Evolutionary conservation across 2,797 vertebrate genomes (phyloP).

Genomic region (Megalops cyprinoides): DNA sequence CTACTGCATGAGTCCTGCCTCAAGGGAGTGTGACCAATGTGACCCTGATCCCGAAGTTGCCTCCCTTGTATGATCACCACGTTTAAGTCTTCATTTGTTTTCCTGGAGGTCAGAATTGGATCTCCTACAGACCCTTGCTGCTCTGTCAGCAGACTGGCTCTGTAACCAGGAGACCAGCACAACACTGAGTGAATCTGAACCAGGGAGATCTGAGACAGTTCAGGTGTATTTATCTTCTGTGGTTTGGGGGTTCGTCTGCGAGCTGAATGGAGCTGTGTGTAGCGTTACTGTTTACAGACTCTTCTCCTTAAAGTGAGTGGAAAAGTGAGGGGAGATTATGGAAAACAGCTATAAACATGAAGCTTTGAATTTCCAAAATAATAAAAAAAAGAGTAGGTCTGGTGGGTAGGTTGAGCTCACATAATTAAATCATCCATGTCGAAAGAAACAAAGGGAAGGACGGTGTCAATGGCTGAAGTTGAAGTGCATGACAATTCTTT

Average conservation of each 20-base stretch:
- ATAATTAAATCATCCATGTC: constrained; percentile 11
- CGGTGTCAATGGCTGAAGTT: neutral
- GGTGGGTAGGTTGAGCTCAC: neutral
- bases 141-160: constrained; percentile 33
- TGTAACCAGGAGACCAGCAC: constrained; percentile 44
- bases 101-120: neutral
- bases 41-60: neutral
- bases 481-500: neutral
- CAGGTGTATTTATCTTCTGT: constrained; percentile 58
- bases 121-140: no score
- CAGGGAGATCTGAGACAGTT: constrained; percentile 41
- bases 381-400: neutral
- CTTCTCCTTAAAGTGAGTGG: neutral
- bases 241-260: constrained; percentile 49
- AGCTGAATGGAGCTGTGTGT: neutral
- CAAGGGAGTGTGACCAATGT: neutral
- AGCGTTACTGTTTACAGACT: neutral
- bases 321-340: constrained; percentile 14
- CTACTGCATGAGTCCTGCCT: neutral
- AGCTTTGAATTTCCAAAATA: constrained; percentile 14
- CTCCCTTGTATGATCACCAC: neutral
- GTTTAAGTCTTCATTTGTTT: neutral
- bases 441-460: constrained; percentile 10
- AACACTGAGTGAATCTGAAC: constrained; percentile 55
- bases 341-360: constrained; percentile 2